These are phyloP conservation scores for Selenia dentaria DNA, from an alignment of 2,888 invertebrate species.

Conservation along the genomic window DNA sequence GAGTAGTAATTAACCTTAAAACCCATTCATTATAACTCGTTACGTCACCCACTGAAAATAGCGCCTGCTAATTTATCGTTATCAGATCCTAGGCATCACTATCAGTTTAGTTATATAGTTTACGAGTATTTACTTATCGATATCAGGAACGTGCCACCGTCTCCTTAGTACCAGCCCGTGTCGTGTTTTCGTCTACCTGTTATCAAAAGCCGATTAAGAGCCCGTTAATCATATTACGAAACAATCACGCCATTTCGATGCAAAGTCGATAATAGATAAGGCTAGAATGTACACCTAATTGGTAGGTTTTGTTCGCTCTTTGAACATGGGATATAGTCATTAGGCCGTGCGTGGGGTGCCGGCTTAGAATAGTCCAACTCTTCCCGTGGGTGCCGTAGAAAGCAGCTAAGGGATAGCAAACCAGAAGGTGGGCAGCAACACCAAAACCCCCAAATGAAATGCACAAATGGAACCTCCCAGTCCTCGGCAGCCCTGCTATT, in stretches of 20 bases:
- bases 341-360: no score
- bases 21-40: slow-evolving; percentile 8
- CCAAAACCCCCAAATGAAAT: no score
- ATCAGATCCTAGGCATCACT: background rate
- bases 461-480: no score
- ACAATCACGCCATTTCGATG: slow-evolving; percentile 34
- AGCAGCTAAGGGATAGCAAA: no score
- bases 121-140: background rate
- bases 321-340: no score
- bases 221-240: slow-evolving; percentile 20
- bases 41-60: slow-evolving; percentile 10
- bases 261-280: slow-evolving; percentile 17
- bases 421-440: no score
- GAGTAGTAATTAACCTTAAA: background rate
- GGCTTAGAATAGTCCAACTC: no score
- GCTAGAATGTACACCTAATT: background rate
- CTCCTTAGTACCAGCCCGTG: slow-evolving; percentile 3
- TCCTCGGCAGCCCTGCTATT: no score
- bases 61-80: slow-evolving; percentile 1
- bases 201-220: slow-evolving; percentile 14
- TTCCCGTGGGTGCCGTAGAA: no score
- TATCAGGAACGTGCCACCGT: slow-evolving; percentile 15
- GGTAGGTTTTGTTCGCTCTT: slow-evolving; percentile 1
- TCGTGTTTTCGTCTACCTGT: slow-evolving; percentile 16
- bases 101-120: background rate